These are phyloP conservation scores for Phoenoteleia sp. DNA, from an alignment of 2,888 invertebrate genomes.

Conservation along the genomic window DNA sequence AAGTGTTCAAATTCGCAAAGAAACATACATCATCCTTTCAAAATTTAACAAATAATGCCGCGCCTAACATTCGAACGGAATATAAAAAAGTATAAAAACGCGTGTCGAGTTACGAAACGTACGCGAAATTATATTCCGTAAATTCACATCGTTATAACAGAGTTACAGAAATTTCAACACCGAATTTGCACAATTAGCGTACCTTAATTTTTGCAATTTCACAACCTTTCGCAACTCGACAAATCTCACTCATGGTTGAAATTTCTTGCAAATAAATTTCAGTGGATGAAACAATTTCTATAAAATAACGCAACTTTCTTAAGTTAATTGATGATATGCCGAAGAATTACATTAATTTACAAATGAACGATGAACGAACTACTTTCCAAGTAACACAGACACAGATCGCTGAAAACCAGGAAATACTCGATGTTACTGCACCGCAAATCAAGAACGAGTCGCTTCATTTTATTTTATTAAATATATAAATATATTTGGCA, in stretches of 20 bases:
- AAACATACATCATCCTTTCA: slow-evolving; percentile 32
- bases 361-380: slow-evolving; percentile 51
- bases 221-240: neutral
- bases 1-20: slow-evolving; percentile 57
- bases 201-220: neutral
- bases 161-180: too few relatives aligned
- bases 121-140: too few relatives aligned
- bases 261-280: too few relatives aligned
- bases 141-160: too few relatives aligned
- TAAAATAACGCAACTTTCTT: slow-evolving; percentile 12
- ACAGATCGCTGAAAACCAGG: slow-evolving; percentile 58
- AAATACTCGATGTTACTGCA: slow-evolving; percentile 46
- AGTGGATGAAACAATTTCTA: too few relatives aligned
- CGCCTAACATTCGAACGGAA: neutral
- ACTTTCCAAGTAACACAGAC: slow-evolving; percentile 60
- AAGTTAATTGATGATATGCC: slow-evolving; percentile 39
- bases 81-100: neutral
- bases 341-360: slow-evolving; percentile 47
- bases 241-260: too few relatives aligned
- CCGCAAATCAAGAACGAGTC: neutral
- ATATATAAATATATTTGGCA: slow-evolving; percentile 63
- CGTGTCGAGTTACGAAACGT: too few relatives aligned
- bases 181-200: too few relatives aligned
- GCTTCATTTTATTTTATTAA: neutral
- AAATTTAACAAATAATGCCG: slow-evolving; percentile 21